These are phyloP conservation scores for Phrynocephalus vlangalii DNA, from an alignment of 2,797 vertebrate genomes.

Conservation along the genomic window DNA sequence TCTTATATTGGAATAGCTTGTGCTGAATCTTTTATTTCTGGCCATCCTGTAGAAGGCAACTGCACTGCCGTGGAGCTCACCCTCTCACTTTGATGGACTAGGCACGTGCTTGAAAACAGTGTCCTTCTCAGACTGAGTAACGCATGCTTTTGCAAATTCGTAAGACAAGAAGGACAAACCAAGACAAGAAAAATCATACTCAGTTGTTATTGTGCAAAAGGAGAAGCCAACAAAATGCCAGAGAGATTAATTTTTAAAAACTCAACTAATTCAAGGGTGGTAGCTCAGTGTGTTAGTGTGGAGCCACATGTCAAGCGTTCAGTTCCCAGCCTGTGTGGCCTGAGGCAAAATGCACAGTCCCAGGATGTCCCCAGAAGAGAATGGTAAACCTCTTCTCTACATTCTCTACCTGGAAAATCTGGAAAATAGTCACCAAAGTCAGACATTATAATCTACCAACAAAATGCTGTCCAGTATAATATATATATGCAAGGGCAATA, in stretches of 20 bases:
- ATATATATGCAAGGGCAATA: not conserved
- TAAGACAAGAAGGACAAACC: not conserved
- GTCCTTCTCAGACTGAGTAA: not conserved
- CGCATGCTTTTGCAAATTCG: not conserved
- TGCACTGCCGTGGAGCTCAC: not conserved
- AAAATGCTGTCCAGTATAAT: not conserved
- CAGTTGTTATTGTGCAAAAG: not conserved
- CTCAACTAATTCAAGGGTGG: no score
- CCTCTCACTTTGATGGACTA: not conserved
- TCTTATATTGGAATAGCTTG: not conserved
- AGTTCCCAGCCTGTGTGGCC: no score
- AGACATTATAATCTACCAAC: not conserved
- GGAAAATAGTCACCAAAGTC: no score
- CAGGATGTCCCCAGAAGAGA: no score
- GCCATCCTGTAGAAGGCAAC: not conserved
- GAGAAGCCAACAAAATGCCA: not conserved
- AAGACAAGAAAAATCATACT: not conserved
- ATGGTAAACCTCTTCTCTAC: no score
- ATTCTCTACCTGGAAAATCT: no score
- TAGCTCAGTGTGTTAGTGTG: no score
- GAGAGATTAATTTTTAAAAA: not conserved
- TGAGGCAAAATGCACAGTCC: no score
- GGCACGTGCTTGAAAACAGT: not conserved
- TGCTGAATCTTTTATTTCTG: not conserved
- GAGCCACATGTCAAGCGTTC: no score